phyloP scores from a whole-genome alignment of 2,888 invertebrate species.

The Apocheima hispidaria region DNA sequence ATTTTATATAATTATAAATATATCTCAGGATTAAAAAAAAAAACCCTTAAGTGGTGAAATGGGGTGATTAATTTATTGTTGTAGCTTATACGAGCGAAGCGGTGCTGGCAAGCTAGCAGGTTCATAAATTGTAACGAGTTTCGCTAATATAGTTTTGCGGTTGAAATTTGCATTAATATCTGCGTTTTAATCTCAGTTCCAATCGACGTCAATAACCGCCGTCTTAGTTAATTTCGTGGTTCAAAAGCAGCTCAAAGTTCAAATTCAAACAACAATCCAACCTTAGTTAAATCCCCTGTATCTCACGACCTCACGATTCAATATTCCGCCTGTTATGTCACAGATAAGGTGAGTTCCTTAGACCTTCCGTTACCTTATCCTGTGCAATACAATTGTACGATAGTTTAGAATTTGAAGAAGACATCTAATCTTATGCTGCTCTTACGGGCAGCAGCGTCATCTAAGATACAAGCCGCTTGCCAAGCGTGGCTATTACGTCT shows the following conservation, averaged over 20 bases:
- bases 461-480: too few species aligned
- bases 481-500: too few species aligned
- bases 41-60: too few species aligned
- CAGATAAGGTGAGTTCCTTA: conserved; percentile 48
- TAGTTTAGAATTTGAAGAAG: not conserved
- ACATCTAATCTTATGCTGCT: not conserved
- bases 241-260: conserved; percentile 4
- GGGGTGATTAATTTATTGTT: too few species aligned
- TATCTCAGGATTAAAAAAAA: too few species aligned
- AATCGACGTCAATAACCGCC: not conserved
- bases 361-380: conserved; percentile 24
- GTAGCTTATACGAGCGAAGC: too few species aligned
- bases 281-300: conserved; percentile 29
- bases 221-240: not conserved
- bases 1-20: too few species aligned
- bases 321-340: conserved; percentile 51
- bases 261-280: conserved; percentile 15
- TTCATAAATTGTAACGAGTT: too few species aligned
- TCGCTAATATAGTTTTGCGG: too few species aligned
- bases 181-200: not conserved
- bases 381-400: not conserved
- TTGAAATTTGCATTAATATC: not conserved
- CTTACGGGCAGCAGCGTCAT: too few species aligned
- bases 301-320: conserved; percentile 49
- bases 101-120: too few species aligned